A percentile compares a stretch with the other conserved stretches of the same genome.
These are phyloP conservation scores for Drosophila pruinosa DNA, from an alignment of 1,140 invertebrate genomes.

Conservation along the genomic window DNA sequence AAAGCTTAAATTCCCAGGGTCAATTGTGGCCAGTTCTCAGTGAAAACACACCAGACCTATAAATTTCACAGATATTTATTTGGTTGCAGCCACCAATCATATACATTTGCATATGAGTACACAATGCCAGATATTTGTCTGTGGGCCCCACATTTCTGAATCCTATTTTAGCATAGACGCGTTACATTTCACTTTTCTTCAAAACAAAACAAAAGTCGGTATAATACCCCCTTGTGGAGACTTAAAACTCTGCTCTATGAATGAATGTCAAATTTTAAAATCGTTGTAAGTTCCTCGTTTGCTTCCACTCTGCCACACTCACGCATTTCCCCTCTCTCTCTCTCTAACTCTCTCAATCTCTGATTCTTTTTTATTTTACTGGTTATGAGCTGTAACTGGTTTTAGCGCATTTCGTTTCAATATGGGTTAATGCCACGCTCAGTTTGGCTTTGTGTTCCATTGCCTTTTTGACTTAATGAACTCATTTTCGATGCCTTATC, in stretches of 20 bases:
- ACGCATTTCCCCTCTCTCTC: not conserved
- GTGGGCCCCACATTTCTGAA: slow-evolving; percentile 13
- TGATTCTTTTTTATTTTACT: not conserved
- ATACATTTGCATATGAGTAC: slow-evolving; percentile 76
- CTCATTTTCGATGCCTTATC: slow-evolving; percentile 53
- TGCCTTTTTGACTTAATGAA: slow-evolving; percentile 55
- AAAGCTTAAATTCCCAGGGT: slow-evolving; percentile 2
- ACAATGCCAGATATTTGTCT: slow-evolving; percentile 54
- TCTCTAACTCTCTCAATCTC: too few species aligned
- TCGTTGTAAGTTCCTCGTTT: not conserved
- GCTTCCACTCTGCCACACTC: not conserved
- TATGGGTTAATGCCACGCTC: slow-evolving; percentile 63
- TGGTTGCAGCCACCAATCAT: slow-evolving; percentile 48
- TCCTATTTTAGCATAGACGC: slow-evolving; percentile 59
- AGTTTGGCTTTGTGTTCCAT: slow-evolving; percentile 33
- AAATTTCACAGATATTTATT: slow-evolving; percentile 20
- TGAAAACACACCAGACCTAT: slow-evolving; percentile 7
- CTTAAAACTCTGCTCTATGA: slow-evolving; percentile 21
- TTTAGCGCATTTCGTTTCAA: slow-evolving; percentile 30
- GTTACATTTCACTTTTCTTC: slow-evolving; percentile 72
- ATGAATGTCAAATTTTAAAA: slow-evolving; percentile 39
- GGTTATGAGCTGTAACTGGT: slow-evolving; percentile 29
- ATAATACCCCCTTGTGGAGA: slow-evolving; percentile 19
- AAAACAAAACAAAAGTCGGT: not conserved
- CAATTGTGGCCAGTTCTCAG: not conserved